Base-by-base conservation (phyloP, 1,140 invertebrate genomes). In the Tetramorium parvispinum region DNA sequence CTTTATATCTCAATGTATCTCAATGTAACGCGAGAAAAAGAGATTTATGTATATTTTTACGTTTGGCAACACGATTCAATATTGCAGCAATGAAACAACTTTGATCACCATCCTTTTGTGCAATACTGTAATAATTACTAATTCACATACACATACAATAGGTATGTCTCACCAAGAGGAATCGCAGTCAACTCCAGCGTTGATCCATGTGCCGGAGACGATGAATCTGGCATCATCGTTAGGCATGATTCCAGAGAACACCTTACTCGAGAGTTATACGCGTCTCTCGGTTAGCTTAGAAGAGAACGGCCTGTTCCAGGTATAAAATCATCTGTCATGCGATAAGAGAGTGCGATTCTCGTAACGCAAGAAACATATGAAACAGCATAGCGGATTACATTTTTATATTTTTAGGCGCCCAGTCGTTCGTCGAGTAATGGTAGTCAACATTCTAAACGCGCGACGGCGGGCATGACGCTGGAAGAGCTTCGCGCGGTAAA, bases 401-500 rank as follows among this genome's bases (percentile, higher is more conserved):
- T 24, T 5, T 79, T 91, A 32, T 32, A 32, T 91, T 91, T 91
- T 91, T 93, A 96, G 94, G 95, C 95, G 63, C 96, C 96, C 81
- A 96, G 96, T 85, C 95, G 96, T 89, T 97, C 97, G 57, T 97
- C 97, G 11, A 97, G 97, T 46, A 95, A 95, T 55, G 93, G 93
- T 95, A 97, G 90, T 96, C 96, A 86, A 96, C 96, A 78, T 95
- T 96, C 94, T 95, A 95, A 93, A 91, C 93, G 93, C 53, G 91
- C 10, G 3, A 13, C 32, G 13, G 10, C 68, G n/a, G 93, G 86
- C 65, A 94, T 91, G 97, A 98, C 97, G 37, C 95, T 98, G 91
- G 98, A 98, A 79, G 98, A 98, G 93, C 95, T 98, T 51, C 96
- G 97, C 89, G 97, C 97, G 83, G 97, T 98, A 77, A 98, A 98